Conservation (phyloP, 2,113 vertebrate species). For the Hippocampus zosterae region DNA sequence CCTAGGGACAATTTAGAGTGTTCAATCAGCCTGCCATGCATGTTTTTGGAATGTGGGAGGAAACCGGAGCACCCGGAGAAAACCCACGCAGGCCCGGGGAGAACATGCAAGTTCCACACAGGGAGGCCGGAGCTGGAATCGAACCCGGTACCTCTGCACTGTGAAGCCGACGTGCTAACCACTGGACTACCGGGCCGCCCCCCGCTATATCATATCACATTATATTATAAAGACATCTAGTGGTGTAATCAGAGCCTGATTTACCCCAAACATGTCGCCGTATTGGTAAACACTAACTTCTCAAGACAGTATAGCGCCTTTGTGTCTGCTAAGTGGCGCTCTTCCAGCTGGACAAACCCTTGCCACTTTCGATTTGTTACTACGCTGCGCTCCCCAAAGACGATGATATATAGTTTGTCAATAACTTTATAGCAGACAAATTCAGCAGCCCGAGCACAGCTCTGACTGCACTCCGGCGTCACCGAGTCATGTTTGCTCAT, state of each 20-base stretch:
- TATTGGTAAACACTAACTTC: background rate
- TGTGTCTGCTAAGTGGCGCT: background rate
- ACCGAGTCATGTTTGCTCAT: constrained; percentile 14
- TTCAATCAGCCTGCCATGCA: too few relatives aligned
- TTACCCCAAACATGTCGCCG: background rate
- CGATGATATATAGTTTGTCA: constrained; percentile 1
- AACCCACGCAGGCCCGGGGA: too few relatives aligned
- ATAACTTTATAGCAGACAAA: background rate
- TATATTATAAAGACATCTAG: background rate
- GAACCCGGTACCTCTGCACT: too few relatives aligned
- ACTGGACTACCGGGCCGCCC: too few relatives aligned
- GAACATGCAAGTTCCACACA: too few relatives aligned
- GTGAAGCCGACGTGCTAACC: too few relatives aligned
- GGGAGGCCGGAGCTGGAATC: too few relatives aligned
- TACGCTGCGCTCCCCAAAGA: background rate
- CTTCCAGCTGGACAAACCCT: background rate
- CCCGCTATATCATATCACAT: too few relatives aligned
- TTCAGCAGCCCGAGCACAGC: background rate
- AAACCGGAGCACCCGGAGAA: too few relatives aligned
- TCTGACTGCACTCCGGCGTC: background rate
- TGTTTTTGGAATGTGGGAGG: too few relatives aligned
- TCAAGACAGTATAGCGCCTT: background rate
- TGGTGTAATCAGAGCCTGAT: background rate
- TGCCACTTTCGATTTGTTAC: background rate
- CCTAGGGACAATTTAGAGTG: too few relatives aligned